Percentiles rank a stretch among this genome's conserved stretches.
Conservation (phyloP, 2,113 vertebrate species). For the Pandion haliaetus region DNA sequence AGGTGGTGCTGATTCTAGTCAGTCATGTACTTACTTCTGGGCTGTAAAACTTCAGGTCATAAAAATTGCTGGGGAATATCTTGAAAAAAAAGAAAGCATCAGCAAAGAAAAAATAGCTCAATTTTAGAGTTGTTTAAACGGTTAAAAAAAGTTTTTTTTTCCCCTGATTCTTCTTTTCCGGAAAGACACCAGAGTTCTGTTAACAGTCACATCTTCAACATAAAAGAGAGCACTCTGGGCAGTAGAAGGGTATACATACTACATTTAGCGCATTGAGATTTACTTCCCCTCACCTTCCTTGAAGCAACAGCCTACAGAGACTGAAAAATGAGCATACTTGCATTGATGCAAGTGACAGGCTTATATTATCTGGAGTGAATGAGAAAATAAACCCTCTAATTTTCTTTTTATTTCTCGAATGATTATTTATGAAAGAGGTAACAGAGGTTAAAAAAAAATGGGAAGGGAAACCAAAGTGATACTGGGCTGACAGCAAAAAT, state of each 20-base stretch:
- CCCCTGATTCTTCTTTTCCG: neutral
- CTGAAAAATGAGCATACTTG: neutral
- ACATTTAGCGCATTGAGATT: neutral
- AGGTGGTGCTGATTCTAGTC: neutral
- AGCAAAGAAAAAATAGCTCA: neutral
- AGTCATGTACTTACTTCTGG: neutral
- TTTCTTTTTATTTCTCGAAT: neutral
- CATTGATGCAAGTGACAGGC: neutral
- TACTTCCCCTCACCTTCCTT: neutral
- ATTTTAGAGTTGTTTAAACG: neutral
- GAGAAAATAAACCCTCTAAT: neutral
- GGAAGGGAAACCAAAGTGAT: neutral
- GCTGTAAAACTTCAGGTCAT: neutral
- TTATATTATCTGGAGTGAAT: neutral
- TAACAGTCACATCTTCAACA: neutral
- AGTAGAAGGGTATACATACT: neutral
- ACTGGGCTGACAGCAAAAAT: neutral
- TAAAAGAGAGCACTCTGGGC: neutral
- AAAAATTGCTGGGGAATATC: neutral
- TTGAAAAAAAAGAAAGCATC: neutral
- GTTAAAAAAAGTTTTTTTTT: neutral
- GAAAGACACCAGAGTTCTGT: neutral
- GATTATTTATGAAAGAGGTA: neutral
- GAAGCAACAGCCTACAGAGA: neutral
- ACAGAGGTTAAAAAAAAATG: neutral